phyloP scores from a whole-genome alignment of 2,113 vertebrate species.

The Tapirus terrestris region DNA sequence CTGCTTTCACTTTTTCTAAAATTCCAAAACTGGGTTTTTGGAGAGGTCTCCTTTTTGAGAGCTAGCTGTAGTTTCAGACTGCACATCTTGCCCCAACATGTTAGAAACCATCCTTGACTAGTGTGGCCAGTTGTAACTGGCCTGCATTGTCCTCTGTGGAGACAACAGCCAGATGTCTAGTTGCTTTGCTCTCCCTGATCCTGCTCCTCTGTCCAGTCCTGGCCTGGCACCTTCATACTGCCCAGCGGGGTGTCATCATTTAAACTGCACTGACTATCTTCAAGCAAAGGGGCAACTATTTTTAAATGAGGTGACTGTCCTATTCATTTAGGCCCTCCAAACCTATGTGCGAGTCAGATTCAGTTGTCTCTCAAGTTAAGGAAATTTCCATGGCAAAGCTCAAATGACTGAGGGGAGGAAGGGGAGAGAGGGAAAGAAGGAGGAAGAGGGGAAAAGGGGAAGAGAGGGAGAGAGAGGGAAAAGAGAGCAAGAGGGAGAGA shows the following conservation, averaged over 20 bases:
- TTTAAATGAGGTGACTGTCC: not conserved
- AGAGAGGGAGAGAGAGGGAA: accelerated
- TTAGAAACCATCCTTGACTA: not conserved
- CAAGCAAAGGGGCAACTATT: not conserved
- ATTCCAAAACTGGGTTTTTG: not conserved
- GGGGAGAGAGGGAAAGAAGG: not conserved
- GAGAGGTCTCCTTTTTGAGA: constrained; percentile 14
- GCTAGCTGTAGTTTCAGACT: not conserved
- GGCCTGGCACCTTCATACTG: too few species aligned
- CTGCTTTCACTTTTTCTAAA: constrained; percentile 44
- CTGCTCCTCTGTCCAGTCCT: not conserved
- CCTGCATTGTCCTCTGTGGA: not conserved
- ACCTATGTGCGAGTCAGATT: not conserved
- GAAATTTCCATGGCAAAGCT: not conserved
- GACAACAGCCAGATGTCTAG: not conserved
- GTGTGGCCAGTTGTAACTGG: not conserved
- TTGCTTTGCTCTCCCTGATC: not conserved
- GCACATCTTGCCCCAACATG: constrained; percentile 1
- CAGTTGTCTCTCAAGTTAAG: not conserved
- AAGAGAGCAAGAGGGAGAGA: accelerated
- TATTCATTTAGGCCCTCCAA: not conserved
- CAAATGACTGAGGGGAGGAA: not conserved
- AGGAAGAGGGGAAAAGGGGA: not conserved
- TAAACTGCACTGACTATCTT: not conserved
- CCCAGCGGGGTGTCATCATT: not conserved